A percentile compares a stretch with the other conserved stretches of the same genome.
phyloP scores from a whole-genome alignment of 2,113 vertebrate species.

The Tyto alba region DNA sequence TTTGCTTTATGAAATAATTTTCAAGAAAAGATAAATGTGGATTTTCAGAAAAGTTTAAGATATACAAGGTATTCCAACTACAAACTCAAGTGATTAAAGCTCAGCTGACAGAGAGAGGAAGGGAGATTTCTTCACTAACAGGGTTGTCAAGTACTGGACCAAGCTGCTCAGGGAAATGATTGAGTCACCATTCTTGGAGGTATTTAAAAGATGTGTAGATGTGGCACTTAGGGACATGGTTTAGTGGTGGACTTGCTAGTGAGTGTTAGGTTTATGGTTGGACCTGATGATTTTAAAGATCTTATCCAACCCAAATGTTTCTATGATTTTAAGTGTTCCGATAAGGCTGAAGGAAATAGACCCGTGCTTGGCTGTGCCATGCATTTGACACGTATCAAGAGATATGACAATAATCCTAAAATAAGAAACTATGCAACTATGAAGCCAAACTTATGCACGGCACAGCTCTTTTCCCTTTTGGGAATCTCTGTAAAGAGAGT shows the following conservation, averaged over 20 bases:
- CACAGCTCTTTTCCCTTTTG: neutral
- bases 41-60: neutral
- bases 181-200: too few relatives aligned
- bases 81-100: neutral
- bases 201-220: too few relatives aligned
- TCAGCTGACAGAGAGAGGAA: too few relatives aligned
- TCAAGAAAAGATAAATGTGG: rapidly evolving
- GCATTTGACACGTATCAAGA: neutral
- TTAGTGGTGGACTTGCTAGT: too few relatives aligned
- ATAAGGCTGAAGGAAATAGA: neutral
- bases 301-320: neutral
- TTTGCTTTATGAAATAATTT: neutral
- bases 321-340: neutral
- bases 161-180: neutral
- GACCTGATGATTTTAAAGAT: neutral
- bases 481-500: neutral
- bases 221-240: too few relatives aligned
- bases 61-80: neutral
- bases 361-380: neutral
- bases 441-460: neutral
- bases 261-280: too few relatives aligned
- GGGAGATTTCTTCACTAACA: neutral
- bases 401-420: neutral
- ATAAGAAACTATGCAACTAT: neutral
- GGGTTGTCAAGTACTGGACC: neutral